Evolutionary conservation across 2,113 vertebrate genomes (phyloP).

Genomic region (Chelonoidis abingdonii): DNA sequence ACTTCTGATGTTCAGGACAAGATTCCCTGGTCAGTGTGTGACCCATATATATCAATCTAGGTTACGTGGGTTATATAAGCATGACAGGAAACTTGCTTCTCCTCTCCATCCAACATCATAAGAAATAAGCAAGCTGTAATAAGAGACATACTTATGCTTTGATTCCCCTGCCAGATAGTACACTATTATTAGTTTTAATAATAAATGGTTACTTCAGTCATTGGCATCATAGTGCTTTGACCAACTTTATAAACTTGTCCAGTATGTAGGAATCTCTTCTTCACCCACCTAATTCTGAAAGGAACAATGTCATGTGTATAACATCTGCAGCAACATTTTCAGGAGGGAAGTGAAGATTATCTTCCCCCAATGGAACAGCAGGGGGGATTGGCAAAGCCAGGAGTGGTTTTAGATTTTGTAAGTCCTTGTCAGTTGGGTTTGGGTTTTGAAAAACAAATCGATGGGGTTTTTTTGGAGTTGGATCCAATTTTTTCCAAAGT

Average conservation of each 20-base stretch:
- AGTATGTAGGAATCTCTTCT: neutral
- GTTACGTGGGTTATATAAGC: neutral
- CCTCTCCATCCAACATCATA: neutral
- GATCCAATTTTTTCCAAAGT: neutral
- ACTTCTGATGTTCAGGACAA: constrained; percentile 3
- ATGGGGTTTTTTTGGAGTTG: neutral
- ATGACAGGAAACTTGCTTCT: neutral
- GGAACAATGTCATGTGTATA: neutral
- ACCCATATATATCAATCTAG: neutral
- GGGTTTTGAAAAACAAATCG: neutral
- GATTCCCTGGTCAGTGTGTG: neutral
- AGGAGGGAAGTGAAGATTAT: neutral
- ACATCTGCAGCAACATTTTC: neutral
- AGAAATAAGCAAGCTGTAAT: neutral
- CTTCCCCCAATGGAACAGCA: neutral
- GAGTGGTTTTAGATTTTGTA: neutral
- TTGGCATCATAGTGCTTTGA: neutral
- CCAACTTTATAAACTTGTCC: neutral
- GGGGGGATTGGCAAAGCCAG: neutral
- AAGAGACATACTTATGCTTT: constrained; percentile 15
- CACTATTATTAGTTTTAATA: neutral
- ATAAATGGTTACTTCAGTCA: neutral
- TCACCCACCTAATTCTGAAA: neutral
- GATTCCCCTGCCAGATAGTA: neutral
- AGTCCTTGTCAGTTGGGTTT: neutral